These are phyloP conservation scores for Cyanoderma ruficeps DNA, from an alignment of 2,113 vertebrate species.

Conservation along the genomic window DNA sequence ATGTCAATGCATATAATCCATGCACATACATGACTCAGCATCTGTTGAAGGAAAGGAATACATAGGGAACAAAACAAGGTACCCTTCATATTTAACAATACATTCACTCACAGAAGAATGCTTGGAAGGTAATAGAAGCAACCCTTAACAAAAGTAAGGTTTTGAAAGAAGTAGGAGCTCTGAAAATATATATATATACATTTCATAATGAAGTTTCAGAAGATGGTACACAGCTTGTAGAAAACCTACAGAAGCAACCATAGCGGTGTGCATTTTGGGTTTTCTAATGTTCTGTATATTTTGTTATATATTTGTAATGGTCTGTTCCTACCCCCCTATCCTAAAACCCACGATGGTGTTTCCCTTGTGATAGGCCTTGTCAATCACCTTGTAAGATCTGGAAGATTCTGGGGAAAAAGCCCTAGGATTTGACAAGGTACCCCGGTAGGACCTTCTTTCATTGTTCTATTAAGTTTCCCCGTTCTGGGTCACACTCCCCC, in stretches of 20 bases:
- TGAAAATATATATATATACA: not conserved
- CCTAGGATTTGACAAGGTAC: no score
- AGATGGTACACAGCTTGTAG: not conserved
- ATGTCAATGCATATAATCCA: not conserved
- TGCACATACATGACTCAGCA: not conserved
- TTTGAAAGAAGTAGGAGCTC: not conserved
- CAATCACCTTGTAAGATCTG: no score
- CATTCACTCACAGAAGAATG: not conserved
- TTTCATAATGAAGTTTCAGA: not conserved
- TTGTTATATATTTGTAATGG: no score
- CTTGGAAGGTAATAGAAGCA: not conserved
- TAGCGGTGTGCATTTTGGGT: no score
- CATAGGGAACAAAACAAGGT: not conserved
- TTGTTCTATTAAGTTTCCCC: no score
- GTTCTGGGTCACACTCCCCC: no score
- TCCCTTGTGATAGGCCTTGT: no score
- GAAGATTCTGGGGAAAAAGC: no score
- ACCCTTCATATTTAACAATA: not conserved
- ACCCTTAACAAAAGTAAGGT: not conserved
- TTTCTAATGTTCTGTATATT: no score
- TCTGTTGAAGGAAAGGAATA: not conserved
- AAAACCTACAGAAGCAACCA: not conserved
- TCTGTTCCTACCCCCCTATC: no score
- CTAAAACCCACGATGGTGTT: no score
- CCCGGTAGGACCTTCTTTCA: no score